These are phyloP conservation scores for Geotrypetes seraphini DNA, from an alignment of 2,797 vertebrate species.

Conservation along the genomic window DNA sequence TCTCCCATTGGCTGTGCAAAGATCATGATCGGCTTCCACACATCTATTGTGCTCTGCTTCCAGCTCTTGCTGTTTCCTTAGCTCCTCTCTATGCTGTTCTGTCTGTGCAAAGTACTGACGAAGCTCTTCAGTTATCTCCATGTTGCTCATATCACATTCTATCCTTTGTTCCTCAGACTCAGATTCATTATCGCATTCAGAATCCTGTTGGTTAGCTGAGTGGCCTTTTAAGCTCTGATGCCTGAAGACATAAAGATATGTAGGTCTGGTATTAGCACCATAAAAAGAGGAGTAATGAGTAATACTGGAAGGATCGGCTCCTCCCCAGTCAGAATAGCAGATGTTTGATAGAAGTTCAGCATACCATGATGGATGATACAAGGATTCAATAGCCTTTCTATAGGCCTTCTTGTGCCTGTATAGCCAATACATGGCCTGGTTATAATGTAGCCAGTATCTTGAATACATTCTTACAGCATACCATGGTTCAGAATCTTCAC, in stretches of 20 bases:
- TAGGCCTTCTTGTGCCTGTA: constrained; percentile 70
- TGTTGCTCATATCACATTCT: constrained; percentile 82
- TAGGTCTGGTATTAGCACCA: not conserved
- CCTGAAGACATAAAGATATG: not conserved
- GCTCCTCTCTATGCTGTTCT: constrained; percentile 75
- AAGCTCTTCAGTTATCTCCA: constrained; percentile 93
- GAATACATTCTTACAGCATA: constrained; percentile 60
- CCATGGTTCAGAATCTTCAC: constrained; percentile 39
- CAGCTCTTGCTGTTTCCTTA: constrained; percentile 84
- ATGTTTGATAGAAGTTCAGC: constrained; percentile 1
- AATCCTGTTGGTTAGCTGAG: constrained; percentile 1
- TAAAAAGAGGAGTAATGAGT: not conserved
- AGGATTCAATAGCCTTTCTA: constrained; percentile 59
- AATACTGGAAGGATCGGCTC: not conserved
- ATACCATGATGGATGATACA: constrained; percentile 23
- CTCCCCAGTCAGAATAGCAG: constrained; percentile 41
- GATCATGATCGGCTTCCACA: constrained; percentile 72
- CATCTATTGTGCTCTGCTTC: constrained; percentile 48
- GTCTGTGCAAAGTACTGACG: constrained; percentile 88
- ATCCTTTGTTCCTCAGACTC: constrained; percentile 68
- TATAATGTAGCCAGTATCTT: constrained; percentile 87
- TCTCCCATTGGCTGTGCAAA: constrained; percentile 36
- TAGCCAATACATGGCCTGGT: constrained; percentile 79
- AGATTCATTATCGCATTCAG: constrained; percentile 11
- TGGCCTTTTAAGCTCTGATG: not conserved